Percentiles rank a stretch among this genome's conserved stretches.
phyloP scores from a whole-genome alignment of 2,888 invertebrate species.

The Dendrolimus houi region DNA sequence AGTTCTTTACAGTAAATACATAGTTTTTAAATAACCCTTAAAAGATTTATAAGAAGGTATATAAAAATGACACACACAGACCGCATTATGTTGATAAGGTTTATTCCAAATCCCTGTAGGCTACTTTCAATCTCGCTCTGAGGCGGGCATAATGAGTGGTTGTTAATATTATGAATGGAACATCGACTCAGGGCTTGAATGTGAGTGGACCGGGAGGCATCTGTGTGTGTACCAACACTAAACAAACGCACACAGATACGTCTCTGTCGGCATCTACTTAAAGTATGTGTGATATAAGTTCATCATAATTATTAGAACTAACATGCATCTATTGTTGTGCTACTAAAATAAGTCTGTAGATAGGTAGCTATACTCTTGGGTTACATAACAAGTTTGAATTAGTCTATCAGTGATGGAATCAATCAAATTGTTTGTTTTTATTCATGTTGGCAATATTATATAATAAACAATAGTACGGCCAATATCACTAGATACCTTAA shows the following conservation, averaged over 20 bases:
- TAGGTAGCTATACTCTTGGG: no score
- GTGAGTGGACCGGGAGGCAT: constrained; percentile 30
- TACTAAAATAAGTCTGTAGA: no score
- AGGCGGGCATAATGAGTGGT: constrained; percentile 60
- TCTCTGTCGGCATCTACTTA: background rate
- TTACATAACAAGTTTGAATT: no score
- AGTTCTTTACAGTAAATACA: no score
- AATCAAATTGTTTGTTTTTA: no score
- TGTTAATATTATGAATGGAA: constrained; percentile 72
- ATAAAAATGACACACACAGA: constrained; percentile 7
- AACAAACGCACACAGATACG: constrained; percentile 19
- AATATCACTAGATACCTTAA: no score
- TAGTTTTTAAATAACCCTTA: no score
- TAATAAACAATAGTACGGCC: no score
- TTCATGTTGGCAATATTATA: no score
- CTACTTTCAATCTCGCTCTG: constrained; percentile 43
- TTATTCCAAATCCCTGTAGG: constrained; percentile 39
- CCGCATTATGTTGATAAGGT: constrained; percentile 16
- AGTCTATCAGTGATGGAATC: no score
- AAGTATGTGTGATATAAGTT: constrained; percentile 1
- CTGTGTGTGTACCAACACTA: constrained; percentile 11
- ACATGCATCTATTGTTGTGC: background rate
- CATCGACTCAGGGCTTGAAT: constrained; percentile 36
- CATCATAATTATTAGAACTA: constrained; percentile 1
- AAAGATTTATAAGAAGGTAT: background rate